Evolutionary conservation across 30 jellyfish, hydroid and myxozoan species (phyloP).

Genomic region (Cassiopea andromeda): DNA sequence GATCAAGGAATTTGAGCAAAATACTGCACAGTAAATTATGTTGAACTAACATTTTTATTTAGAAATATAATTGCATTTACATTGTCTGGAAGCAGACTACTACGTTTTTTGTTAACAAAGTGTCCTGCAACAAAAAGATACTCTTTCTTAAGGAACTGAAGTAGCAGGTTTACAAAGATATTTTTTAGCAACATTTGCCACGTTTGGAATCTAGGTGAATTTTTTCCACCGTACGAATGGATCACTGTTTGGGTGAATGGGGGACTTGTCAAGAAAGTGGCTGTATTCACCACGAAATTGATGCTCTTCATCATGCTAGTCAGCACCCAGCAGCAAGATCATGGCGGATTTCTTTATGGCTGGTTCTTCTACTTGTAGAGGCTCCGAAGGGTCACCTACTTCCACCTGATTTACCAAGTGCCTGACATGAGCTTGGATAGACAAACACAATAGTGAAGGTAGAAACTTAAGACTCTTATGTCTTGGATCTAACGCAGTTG

Average conservation of each 20-base stretch:
- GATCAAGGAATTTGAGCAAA: too few species aligned
- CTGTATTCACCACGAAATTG: constrained; percentile 43
- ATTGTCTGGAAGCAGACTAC: constrained; percentile 60
- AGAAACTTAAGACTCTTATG: constrained; percentile 35
- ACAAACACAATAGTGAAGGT: background rate
- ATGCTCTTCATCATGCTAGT: constrained; percentile 54
- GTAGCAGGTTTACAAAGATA: constrained; percentile 59
- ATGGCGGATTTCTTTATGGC: constrained; percentile 63
- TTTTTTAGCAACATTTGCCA: constrained; percentile 53
- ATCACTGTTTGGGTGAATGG: too few species aligned
- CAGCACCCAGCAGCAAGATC: constrained; percentile 54
- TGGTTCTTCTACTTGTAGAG: constrained; percentile 29
- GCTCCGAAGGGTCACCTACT: background rate
- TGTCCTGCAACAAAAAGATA: constrained; percentile 55
- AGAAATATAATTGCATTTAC: constrained; percentile 31
- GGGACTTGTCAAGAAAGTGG: constrained; percentile 19
- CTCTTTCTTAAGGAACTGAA: constrained; percentile 68
- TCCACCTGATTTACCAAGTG: constrained; percentile 1
- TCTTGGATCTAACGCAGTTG: too few species aligned
- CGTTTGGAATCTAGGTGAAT: constrained; percentile 28
- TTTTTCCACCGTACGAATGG: constrained; percentile 49
- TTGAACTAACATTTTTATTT: constrained; percentile 26
- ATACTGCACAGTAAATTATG: too few species aligned
- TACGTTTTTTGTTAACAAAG: constrained; percentile 45
- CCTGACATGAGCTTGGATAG: constrained; percentile 38